Evolutionary conservation across 2,888 invertebrate genomes (phyloP), one percentile per base, ranked within the genome.

Genomic region (Tricholauxania praeusta): DNA sequence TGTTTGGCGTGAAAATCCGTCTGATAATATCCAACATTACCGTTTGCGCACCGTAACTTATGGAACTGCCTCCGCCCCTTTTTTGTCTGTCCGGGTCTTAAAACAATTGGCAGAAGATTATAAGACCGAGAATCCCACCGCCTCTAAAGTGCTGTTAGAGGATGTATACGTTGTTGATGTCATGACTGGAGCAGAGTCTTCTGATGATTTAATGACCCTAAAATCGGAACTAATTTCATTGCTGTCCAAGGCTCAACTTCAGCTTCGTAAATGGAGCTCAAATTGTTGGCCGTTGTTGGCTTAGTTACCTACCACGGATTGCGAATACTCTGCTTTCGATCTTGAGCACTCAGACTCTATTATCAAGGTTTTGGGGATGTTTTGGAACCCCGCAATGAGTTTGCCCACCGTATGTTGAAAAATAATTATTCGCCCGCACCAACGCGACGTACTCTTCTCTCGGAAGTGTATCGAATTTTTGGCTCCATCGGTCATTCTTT

Each of bases 161-260:
- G 75, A 78, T 32, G 72, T 78, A n/a, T 78, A 76, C 49, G 77
- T 77, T n/a, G n/a, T n/a, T 7, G 79, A 77, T 19, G 69, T 79
- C 1, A 32, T 76, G 53, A 72, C 75, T 1, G 75, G 76, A 14
- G 69, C 74, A 12, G 14, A 55, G 17, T 72, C 76, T 12, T 60
- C 69, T 22, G 60, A 66, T 32, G 63, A 74, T 28, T 22, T 77
- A 4, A 4, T 22, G 22, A 22, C 22, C 22, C 17, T 71, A 10
- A 67, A 70, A n/a, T 15, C 70, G 17, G 76, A 78, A 32, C 48
- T 77, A 6, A 52, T 69, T 6, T 12, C 68, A 69, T 22, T 76
- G 15, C 66, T 76, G 7, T 10, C 32, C 7, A 19, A 28, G 19
- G 60, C 32, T 15, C 47, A 59, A 14, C 52, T 60, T 32, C 51